Evolutionary conservation across 2,113 vertebrate genomes (phyloP).

Genomic region (Crotalus helleri): DNA sequence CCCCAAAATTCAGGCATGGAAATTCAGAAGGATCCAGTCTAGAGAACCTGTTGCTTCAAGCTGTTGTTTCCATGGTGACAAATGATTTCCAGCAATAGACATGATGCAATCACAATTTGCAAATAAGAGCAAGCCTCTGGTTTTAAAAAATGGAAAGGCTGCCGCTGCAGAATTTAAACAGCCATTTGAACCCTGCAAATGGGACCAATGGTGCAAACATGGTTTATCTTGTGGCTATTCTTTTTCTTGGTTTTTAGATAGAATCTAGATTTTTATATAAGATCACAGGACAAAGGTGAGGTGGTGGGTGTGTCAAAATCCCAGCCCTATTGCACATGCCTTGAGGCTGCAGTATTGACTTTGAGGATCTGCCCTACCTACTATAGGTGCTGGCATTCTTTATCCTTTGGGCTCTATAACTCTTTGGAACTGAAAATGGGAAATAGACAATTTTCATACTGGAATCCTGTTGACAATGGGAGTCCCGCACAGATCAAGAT

Average conservation of each 20-base stretch:
- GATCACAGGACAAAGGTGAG: not conserved
- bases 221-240: not conserved
- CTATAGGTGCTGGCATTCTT: not conserved
- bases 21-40: not conserved
- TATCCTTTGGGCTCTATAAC: not conserved
- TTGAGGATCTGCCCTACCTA: not conserved
- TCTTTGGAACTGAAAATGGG: not conserved
- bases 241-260: not conserved
- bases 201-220: not conserved
- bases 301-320: not conserved
- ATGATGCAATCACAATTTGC: not conserved
- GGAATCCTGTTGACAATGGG: not conserved
- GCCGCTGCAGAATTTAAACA: not conserved
- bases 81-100: slow-evolving; percentile 4
- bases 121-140: not conserved
- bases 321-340: not conserved
- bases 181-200: not conserved
- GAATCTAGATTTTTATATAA: not conserved
- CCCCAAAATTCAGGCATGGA: not conserved
- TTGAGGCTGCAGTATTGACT: not conserved
- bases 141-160: not conserved
- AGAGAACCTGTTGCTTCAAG: slow-evolving; percentile 10
- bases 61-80: slow-evolving; percentile 14
- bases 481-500: not conserved
- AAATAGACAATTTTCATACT: not conserved